These are phyloP conservation scores for Petrocephalus microphthalmus DNA, from an alignment of 2,113 vertebrate genomes.

Conservation along the genomic window DNA sequence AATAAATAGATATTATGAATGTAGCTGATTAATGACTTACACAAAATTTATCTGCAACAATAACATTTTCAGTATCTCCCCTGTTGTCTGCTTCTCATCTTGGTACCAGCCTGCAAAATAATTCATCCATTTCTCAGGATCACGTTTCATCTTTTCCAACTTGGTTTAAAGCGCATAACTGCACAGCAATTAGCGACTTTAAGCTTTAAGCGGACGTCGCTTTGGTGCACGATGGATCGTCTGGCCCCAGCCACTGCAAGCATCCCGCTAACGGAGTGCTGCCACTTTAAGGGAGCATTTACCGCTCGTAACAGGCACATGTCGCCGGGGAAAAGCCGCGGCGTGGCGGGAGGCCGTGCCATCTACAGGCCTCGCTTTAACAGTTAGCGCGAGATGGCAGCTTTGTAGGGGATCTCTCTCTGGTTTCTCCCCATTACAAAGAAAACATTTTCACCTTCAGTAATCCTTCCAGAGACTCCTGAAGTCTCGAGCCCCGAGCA, in stretches of 20 bases:
- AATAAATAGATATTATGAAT: background rate
- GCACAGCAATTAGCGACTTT: background rate
- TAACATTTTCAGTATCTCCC: slow-evolving; percentile 35
- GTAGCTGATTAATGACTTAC: slow-evolving; percentile 41
- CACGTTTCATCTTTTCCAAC: background rate
- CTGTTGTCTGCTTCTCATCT: slow-evolving; percentile 32
- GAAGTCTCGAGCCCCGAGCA: background rate
- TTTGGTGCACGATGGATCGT: background rate
- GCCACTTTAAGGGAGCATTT: slow-evolving; percentile 9
- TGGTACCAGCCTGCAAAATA: slow-evolving; percentile 45
- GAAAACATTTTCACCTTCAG: slow-evolving; percentile 64
- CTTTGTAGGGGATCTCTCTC: slow-evolving; percentile 52
- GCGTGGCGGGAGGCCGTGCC: slow-evolving; percentile 19
- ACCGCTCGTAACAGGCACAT: slow-evolving; percentile 45
- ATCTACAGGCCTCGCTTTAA: background rate
- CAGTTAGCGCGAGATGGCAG: slow-evolving; percentile 28
- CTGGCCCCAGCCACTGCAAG: background rate
- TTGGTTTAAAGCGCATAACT: background rate
- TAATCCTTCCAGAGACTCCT: slow-evolving; percentile 57
- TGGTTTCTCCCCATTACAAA: slow-evolving; percentile 61
- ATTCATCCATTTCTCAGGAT: background rate
- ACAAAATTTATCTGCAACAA: slow-evolving; percentile 49
- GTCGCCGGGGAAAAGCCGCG: slow-evolving; percentile 23
- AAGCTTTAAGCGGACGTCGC: background rate
- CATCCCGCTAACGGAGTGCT: background rate